Evolutionary conservation across 2,113 vertebrate species (phyloP).

Genomic region (Regulus satrapa): DNA sequence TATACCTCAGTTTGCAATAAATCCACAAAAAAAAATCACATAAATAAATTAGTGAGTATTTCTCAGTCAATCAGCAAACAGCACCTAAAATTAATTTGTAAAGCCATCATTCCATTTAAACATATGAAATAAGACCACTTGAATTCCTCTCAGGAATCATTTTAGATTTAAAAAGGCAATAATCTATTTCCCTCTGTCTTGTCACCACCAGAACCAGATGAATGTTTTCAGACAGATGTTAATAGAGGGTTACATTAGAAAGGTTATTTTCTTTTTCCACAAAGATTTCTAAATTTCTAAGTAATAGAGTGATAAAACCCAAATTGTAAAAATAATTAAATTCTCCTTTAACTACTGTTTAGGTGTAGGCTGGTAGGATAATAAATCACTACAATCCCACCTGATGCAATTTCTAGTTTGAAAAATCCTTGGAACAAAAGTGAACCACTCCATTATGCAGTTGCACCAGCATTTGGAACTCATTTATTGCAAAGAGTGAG

Average conservation of each 20-base stretch:
- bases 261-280: background rate
- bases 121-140: background rate
- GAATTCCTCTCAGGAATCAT: background rate
- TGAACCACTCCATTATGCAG: background rate
- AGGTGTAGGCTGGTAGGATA: background rate
- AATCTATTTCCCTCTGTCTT: background rate
- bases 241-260: background rate
- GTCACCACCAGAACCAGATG: background rate
- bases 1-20: background rate
- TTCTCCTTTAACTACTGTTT: background rate
- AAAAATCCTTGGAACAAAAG: background rate
- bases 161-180: background rate
- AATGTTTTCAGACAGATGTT: background rate
- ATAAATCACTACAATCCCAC: background rate
- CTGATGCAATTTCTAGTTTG: background rate
- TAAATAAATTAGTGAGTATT: background rate
- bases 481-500: background rate
- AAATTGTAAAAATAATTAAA: background rate
- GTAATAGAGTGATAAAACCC: rapidly evolving
- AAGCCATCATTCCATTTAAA: background rate
- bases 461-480: background rate
- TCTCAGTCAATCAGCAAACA: background rate
- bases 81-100: background rate
- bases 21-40: background rate
- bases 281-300: background rate